Percentiles rank a stretch among this genome's conserved stretches.
phyloP scores from a whole-genome alignment of 2,797 vertebrate species.

The Chelonia mydas region DNA sequence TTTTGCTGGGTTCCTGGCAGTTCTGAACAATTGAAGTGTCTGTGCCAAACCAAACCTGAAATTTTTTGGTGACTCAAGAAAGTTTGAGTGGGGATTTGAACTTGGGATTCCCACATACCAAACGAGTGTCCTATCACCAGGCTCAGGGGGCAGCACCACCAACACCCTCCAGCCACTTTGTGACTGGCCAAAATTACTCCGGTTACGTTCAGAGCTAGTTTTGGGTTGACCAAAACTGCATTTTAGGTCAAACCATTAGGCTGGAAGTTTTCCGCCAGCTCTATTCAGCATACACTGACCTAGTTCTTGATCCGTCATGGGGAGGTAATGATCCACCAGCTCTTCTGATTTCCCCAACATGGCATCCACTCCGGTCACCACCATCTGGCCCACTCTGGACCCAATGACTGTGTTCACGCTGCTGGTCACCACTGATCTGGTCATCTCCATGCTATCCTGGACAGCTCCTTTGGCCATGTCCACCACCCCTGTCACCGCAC shows the following conservation, averaged over 20 bases:
- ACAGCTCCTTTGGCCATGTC: constrained; percentile 78
- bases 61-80: too few species aligned
- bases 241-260: not conserved
- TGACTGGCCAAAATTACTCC: not conserved
- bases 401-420: constrained; percentile 26
- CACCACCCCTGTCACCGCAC: constrained; percentile 75
- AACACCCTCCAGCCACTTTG: not conserved
- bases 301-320: constrained; percentile 83
- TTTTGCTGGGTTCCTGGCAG: too few species aligned
- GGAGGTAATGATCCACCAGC: constrained; percentile 90
- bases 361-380: constrained; percentile 84
- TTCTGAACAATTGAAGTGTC: too few species aligned
- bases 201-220: not conserved
- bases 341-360: constrained; percentile 87
- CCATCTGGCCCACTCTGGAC: constrained; percentile 40
- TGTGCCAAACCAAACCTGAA: too few species aligned
- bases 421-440: constrained; percentile 74
- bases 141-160: too few species aligned
- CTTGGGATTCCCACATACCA: too few species aligned
- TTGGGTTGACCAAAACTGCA: not conserved
- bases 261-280: not conserved
- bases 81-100: too few species aligned
- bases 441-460: constrained; percentile 85
- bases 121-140: too few species aligned
- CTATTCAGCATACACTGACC: constrained; percentile 80